Base-by-base conservation (phyloP, 2,888 invertebrate species). In the Agrotis puta region DNA sequence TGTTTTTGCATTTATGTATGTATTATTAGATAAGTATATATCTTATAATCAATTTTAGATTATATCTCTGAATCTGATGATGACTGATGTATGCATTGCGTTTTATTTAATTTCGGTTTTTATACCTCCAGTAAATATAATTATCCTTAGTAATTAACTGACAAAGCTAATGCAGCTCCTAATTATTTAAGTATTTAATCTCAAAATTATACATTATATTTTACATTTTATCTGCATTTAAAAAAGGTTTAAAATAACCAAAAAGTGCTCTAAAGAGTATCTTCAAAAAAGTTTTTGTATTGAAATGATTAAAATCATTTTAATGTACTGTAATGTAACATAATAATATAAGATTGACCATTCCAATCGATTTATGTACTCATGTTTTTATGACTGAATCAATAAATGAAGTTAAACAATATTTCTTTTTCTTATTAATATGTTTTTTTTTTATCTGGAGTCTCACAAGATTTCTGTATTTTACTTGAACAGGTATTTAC, bases 331-430 rank as follows among this genome's bases (percentile, higher is more conserved):
- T n/a, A 3, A 54, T 27, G 39, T 47, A 14, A 47, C 16, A 53
- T 39, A 33, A 9, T 48, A 33, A 33, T 62, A n/a, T 39, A 6
- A n/a, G 5, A 53, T 54, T 14, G 20, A 24, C 16, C 9, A 39
- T 58, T 73, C n/a, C 20, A 5, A 45, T 9, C 14, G 2, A n/a
- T 53, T 13, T 48, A 27, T 72, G 27, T 58, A 58, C 39, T 63
- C 50, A 77, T 51, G 58, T 72, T 72, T 75, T 72, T 45, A 43
- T 53, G 50, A 74, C 61, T 62, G 50, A 75, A 50, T 58, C 57
- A 74, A 75, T 58, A 73, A 79, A 75, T 58, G 63, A 75, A 53
- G 18, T 79, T 79, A 33, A 47, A 72, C 6, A 13, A 56, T 2
- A 0, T 58, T 9, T 13, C 13, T 18, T 27, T 27, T 33, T n/a